Conservation (phyloP, 2,797 vertebrate species). For the Etheostoma perlongum region DNA sequence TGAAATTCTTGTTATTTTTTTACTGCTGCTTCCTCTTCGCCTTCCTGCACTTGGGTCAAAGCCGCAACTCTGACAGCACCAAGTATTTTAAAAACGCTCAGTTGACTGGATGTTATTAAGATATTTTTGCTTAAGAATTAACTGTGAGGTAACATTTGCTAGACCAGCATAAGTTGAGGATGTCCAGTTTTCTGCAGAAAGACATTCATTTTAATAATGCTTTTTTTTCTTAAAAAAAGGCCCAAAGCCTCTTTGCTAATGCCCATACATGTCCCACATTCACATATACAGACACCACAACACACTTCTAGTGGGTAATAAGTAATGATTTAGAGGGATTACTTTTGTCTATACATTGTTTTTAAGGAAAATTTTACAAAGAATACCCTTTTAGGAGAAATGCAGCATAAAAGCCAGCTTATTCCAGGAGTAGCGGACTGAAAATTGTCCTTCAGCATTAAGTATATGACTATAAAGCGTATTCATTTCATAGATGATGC, state of each 20-base stretch:
- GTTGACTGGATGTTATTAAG: constrained; percentile 13
- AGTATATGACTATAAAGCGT: constrained; percentile 30
- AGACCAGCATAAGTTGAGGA: constrained; percentile 1
- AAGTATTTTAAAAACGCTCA: constrained; percentile 22
- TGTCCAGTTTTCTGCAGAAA: not conserved
- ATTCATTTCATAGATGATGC: constrained; percentile 22
- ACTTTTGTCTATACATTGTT: no score
- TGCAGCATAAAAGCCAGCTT: not conserved
- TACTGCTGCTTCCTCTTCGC: no score
- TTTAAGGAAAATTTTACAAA: no score
- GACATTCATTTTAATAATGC: not conserved
- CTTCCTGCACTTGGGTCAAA: no score
- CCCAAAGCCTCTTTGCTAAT: no score
- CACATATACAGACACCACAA: no score
- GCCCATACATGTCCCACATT: no score
- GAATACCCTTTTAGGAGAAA: constrained; percentile 3
- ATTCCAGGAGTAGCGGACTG: not conserved
- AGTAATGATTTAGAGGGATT: no score
- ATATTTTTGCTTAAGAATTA: constrained; percentile 42
- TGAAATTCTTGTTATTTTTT: no score
- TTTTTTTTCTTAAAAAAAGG: not conserved
- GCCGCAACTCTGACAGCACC: no score
- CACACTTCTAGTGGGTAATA: no score
- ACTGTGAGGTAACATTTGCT: constrained; percentile 37
- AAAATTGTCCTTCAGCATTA: constrained; percentile 34